Conservation (phyloP, 1,140 invertebrate genomes). For the Rhyacophila brunnea region DNA sequence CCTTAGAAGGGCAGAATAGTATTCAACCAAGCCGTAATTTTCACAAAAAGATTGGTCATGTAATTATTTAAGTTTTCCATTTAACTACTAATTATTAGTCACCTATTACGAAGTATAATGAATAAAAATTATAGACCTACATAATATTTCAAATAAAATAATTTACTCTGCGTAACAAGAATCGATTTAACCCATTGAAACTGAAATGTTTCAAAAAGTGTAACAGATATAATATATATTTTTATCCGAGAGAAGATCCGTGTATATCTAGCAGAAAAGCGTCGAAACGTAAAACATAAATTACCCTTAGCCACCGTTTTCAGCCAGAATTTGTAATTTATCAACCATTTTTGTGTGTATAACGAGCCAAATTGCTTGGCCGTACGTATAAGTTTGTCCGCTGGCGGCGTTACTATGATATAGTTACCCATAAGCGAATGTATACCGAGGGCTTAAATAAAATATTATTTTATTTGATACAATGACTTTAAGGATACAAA, state of each 20-base stretch:
- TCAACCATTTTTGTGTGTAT: slow-evolving; percentile 24
- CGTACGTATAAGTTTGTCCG: slow-evolving; percentile 13
- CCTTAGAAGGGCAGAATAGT: too few species aligned
- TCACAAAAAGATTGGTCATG: too few species aligned
- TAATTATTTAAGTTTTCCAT: too few species aligned
- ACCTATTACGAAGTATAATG: too few species aligned
- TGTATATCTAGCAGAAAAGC: not conserved
- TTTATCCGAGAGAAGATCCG: not conserved
- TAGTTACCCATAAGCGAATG: not conserved
- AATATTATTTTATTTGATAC: slow-evolving; percentile 4
- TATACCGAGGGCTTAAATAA: slow-evolving; percentile 3
- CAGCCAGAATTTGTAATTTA: slow-evolving; percentile 25
- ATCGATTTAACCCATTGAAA: not conserved
- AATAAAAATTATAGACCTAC: too few species aligned
- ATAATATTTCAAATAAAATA: too few species aligned
- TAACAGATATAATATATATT: not conserved
- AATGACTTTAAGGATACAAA: too few species aligned
- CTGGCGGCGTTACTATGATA: not conserved
- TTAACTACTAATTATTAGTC: too few species aligned
- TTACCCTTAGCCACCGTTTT: slow-evolving; percentile 6
- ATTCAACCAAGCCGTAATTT: too few species aligned
- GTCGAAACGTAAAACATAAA: slow-evolving; percentile 7
- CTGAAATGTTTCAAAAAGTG: not conserved
- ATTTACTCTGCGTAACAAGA: not conserved
- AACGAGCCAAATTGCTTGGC: slow-evolving; percentile 28